These are phyloP conservation scores for Aricia agestis DNA, from an alignment of 1,140 invertebrate species.

Conservation along the genomic window DNA sequence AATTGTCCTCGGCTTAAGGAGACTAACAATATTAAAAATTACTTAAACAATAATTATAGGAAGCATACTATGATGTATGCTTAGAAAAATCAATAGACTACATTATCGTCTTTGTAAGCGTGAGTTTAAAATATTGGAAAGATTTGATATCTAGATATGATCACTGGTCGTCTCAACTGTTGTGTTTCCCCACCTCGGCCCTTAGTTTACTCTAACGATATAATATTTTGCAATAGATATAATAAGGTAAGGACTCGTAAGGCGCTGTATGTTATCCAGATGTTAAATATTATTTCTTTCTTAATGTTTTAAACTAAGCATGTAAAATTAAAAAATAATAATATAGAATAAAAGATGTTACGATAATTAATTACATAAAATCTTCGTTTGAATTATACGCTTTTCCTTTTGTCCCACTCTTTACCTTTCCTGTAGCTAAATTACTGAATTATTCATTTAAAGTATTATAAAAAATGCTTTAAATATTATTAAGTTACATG, in stretches of 20 bases:
- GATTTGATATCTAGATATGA: neutral
- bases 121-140: neutral
- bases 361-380: slow-evolving; percentile 75
- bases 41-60: no score
- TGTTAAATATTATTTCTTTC: slow-evolving; percentile 74
- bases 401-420: slow-evolving; percentile 46
- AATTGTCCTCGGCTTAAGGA: neutral
- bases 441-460: no score
- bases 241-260: slow-evolving; percentile 64
- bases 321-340: slow-evolving; percentile 75
- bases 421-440: neutral
- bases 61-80: no score
- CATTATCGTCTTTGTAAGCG: no score
- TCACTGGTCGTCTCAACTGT: neutral
- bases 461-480: no score
- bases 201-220: slow-evolving; percentile 45
- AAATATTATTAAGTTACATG: no score
- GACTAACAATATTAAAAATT: no score
- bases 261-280: slow-evolving; percentile 72
- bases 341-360: slow-evolving; percentile 76
- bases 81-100: no score
- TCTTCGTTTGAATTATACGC: slow-evolving; percentile 62
- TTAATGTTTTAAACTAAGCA: slow-evolving; percentile 74
- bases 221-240: slow-evolving; percentile 71
- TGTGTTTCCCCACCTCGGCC: slow-evolving; percentile 37